Base-by-base conservation (phyloP, 2,113 vertebrate species). In the Pollachius pollachius region DNA sequence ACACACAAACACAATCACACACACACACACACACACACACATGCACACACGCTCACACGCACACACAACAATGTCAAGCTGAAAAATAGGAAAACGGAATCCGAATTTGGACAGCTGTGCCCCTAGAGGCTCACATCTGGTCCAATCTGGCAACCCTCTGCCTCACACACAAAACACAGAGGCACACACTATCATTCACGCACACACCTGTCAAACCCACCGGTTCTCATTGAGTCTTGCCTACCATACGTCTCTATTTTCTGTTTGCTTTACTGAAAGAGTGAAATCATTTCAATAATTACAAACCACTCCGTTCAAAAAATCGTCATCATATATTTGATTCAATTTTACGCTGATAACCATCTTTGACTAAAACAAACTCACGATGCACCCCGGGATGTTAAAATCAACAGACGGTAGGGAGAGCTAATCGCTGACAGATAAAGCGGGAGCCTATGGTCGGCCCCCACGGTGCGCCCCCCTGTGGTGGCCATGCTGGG, bases 91-190 rank as follows among this genome's bases (percentile, higher is more conserved):
- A 37, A 8, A 30, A 52, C 66, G 71, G 72, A 71, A 78, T 91
- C 84, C 86, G 83, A 92, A 84, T 88, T 85, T 80, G 19, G 63
- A 83, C 94, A 95, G 93, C 94, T 95, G 94, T 87, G 84, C 89
- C 87, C 92, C 92, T 90, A 92, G 92, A 93, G 92, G 91, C 93
- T 91, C 90, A 86, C 94, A 95, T 94, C 94, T 96, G 94, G 93
- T 89, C 84, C 89, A 85, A 92, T 92, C 93, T 94, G 93, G 94
- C 93, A 94, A 92, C 91, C 87, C 72, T 83, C 78, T 84, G 76
- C 82, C 82, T 68, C 60, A 62, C 72, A 70, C 37, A 65, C 68
- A 37, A 48, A 54, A 56, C 21, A 66, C 52, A 63, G 52, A 63
- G 19, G 66, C 25, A 37, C 52, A 63, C 71, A 62, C 48, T 67